These are phyloP conservation scores for Sorex araneus DNA, from an alignment of 2,113 vertebrate species.

Conservation along the genomic window DNA sequence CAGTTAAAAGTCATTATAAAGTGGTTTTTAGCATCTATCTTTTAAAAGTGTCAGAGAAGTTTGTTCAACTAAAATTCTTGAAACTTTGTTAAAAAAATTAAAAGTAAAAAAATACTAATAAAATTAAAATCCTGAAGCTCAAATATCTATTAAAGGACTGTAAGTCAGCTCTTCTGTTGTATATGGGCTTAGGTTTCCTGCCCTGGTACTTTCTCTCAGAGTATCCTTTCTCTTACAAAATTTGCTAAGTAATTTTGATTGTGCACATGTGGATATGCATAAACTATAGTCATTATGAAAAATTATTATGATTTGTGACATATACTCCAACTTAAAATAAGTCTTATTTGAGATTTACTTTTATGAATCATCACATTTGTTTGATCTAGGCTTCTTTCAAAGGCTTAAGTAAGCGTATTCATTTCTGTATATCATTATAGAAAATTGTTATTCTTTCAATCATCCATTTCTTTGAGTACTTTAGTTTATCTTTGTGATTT, in stretches of 20 bases:
- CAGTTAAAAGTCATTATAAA: conserved; percentile 74
- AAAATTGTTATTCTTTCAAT: background rate
- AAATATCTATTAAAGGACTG: background rate
- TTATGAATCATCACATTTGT: background rate
- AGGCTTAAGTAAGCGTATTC: background rate
- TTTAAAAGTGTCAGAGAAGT: conserved; percentile 28
- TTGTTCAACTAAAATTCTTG: background rate
- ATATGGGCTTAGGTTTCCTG: background rate
- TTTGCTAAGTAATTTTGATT: background rate
- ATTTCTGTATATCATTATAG: background rate
- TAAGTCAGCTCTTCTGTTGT: background rate
- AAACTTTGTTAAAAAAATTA: background rate
- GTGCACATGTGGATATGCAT: background rate
- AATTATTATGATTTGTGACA: background rate
- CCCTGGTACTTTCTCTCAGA: background rate
- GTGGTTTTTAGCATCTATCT: conserved; percentile 40
- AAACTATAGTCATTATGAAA: background rate
- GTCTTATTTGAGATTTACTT: background rate
- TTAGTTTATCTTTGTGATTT: background rate
- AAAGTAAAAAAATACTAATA: no score
- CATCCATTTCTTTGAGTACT: background rate
- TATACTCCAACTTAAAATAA: conserved; percentile 22
- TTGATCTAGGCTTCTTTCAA: background rate
- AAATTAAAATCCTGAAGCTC: background rate
- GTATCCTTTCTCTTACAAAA: background rate